Evolutionary conservation across 2,797 vertebrate species (phyloP).

Genomic region (Cuniculus paca): DNA sequence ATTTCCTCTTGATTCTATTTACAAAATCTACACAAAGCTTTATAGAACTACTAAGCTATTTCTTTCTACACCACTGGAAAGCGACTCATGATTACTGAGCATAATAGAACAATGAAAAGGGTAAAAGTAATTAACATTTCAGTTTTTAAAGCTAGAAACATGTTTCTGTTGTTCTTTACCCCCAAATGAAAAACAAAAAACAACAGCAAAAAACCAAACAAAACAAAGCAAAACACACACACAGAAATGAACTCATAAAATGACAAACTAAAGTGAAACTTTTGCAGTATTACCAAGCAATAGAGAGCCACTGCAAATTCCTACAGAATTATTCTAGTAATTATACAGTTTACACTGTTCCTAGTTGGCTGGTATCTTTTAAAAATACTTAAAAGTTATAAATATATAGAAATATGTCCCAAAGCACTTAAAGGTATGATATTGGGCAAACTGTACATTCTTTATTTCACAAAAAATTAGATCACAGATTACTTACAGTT

Average conservation of each 20-base stretch:
- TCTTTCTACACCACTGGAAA: neutral
- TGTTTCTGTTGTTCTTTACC: conserved; percentile 45
- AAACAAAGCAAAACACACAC: too few species aligned
- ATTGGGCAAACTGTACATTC: conserved; percentile 39
- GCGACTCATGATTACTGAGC: neutral
- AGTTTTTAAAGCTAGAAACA: conserved; percentile 52
- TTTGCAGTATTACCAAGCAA: conserved; percentile 31
- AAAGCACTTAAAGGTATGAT: conserved; percentile 58
- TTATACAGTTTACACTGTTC: conserved; percentile 57
- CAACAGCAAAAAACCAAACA: too few species aligned
- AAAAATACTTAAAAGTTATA: conserved; percentile 61
- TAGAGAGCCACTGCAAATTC: conserved; percentile 25
- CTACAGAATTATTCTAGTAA: conserved; percentile 33
- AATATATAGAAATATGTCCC: conserved; percentile 39
- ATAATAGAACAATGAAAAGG: conserved; percentile 35
- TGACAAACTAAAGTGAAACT: conserved; percentile 51
- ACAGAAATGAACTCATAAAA: conserved; percentile 37
- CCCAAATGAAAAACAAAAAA: conserved; percentile 65
- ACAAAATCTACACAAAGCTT: conserved; percentile 37
- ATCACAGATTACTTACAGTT: conserved; percentile 56
- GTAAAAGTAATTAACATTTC: conserved; percentile 52
- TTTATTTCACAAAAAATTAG: conserved; percentile 72
- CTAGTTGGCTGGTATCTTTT: conserved; percentile 36
- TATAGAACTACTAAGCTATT: neutral
- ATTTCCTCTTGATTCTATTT: conserved; percentile 59